Evolutionary conservation across 2,888 invertebrate genomes (phyloP), one percentile per base, ranked within the genome.

Genomic region (Andrena trimmerana): DNA sequence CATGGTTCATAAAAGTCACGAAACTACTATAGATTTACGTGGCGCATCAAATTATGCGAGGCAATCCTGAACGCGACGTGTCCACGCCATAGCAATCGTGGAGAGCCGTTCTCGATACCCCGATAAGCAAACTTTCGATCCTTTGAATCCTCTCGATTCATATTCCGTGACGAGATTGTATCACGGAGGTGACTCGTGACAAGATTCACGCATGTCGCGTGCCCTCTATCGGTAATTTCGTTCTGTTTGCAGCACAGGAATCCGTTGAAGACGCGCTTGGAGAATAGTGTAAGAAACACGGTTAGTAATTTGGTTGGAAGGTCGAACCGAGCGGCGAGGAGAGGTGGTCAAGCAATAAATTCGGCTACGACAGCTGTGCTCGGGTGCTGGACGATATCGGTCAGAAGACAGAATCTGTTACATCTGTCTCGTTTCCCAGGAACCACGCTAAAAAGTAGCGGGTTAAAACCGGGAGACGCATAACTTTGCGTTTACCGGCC

Each of bases 401-500:
- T 27, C 54, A 20, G 29, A 57, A 50, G 59, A 36, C 27, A 24
- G 57, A 77, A 66, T 81, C 67, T 36, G 27, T 0, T n/a, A 24
- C 69, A 57, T 76, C 60, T 62, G 60, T 60, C 71, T 36, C 31
- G 57, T 68, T 80, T 72, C 50, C 57, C 60, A 62, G n/a, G 57
- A 66, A 62, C 13, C 62, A 59, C 33, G 73, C 33, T 73, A 65
- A 73, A 77, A 73, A 73, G 72, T 62, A 73, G 76, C 63, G 54
- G 57, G 63, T 81, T 77, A 57, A 73, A 77, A 78, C 62, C 73
- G 24, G 50, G 59, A 74, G 69, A 79, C 73, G 63, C 79, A 74
- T 79, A 84, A 83, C 73, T 79, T 76, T 76, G 74, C 73, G 83
- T 84, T 84, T 82, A 85, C 75, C 65, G 71, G 67, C 73, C 60